Evolutionary conservation across 2,113 vertebrate species (phyloP).

Genomic region (Cyanocitta stelleri): DNA sequence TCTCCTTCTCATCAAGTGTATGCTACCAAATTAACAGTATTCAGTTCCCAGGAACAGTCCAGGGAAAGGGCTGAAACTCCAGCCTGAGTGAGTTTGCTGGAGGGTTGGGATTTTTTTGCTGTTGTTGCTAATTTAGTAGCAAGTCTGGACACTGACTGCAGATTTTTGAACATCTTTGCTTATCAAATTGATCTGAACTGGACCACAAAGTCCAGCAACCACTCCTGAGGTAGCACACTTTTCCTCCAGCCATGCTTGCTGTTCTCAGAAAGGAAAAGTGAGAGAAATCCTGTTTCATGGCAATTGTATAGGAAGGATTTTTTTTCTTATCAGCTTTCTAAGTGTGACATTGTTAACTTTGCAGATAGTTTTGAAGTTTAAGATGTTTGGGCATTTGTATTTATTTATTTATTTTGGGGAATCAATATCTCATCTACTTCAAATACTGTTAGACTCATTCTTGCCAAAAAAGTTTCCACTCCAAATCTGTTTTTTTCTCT

Average conservation of each 20-base stretch:
- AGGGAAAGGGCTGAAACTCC: not conserved
- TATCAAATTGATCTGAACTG: not conserved
- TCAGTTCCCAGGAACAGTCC: not conserved
- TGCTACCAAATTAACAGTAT: not conserved
- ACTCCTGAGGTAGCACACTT: not conserved
- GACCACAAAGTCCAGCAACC: not conserved
- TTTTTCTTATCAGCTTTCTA: not conserved
- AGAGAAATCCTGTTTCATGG: not conserved
- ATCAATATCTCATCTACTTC: slow-evolving; percentile 41
- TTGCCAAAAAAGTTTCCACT: slow-evolving; percentile 15
- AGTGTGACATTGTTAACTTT: not conserved
- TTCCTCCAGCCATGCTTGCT: not conserved
- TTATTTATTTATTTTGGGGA: slow-evolving; percentile 24
- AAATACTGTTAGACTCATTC: slow-evolving; percentile 15
- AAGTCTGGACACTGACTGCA: not conserved
- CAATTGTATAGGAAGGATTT: not conserved
- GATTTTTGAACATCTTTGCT: not conserved
- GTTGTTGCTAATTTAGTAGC: not conserved
- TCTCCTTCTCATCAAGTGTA: not conserved
- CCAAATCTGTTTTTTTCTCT: not conserved
- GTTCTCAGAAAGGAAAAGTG: not conserved
- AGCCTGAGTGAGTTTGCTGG: not conserved
- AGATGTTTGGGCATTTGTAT: not conserved
- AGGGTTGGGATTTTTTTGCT: not conserved
- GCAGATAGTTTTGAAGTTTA: not conserved